Percentiles rank a stretch among this genome's conserved stretches.
These are phyloP conservation scores for Saiga tatarica DNA, from an alignment of 2,113 vertebrate genomes.

Conservation along the genomic window DNA sequence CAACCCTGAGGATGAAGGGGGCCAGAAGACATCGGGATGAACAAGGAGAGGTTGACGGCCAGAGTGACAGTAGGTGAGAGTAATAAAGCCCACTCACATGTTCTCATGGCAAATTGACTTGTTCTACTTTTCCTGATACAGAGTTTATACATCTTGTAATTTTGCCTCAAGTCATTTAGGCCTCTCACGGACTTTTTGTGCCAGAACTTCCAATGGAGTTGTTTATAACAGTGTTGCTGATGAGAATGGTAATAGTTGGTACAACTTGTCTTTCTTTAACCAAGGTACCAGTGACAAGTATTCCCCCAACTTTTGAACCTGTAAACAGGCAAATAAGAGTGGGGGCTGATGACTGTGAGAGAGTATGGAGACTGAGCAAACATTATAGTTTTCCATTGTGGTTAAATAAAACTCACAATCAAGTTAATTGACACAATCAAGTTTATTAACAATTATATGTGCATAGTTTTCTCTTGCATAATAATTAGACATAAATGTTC, in stretches of 20 bases:
- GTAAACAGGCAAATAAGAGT: background rate
- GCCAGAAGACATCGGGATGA: background rate
- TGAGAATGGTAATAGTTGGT: background rate
- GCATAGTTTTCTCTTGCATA: background rate
- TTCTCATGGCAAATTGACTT: background rate
- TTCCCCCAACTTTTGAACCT: background rate
- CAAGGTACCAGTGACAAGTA: background rate
- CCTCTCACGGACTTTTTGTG: background rate
- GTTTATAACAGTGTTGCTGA: background rate
- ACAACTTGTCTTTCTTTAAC: background rate
- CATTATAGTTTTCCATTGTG: background rate
- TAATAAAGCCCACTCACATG: background rate
- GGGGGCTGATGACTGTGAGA: background rate
- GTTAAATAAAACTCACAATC: background rate
- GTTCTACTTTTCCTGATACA: background rate
- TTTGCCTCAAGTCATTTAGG: background rate
- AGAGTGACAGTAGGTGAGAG: background rate
- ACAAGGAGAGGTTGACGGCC: background rate
- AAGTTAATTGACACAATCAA: background rate
- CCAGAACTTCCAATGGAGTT: background rate
- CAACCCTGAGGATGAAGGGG: too few species aligned
- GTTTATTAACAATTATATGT: background rate
- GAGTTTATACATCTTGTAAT: background rate
- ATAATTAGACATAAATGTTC: background rate
- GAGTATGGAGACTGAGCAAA: background rate